Conservation (phyloP, 2,888 invertebrate species). For the Acanthosepion esculentum region DNA sequence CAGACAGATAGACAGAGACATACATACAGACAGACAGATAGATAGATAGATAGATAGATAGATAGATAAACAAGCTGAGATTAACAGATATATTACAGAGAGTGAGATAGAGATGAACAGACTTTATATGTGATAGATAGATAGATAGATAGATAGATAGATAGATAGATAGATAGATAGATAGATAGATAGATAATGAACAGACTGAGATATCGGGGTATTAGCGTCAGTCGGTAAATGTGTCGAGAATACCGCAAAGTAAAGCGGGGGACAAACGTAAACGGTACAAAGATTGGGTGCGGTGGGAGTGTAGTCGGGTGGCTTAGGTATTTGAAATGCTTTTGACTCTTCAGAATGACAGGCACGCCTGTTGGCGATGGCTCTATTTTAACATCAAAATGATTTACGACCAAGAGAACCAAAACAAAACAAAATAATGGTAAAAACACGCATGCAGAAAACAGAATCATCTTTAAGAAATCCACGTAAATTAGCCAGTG, state of each 20-base stretch:
- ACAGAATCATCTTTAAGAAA: background rate
- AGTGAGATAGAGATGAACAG: no score
- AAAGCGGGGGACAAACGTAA: background rate
- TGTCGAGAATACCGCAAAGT: background rate
- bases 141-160: background rate
- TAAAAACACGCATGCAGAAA: background rate
- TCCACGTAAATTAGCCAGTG: constrained; percentile 33
- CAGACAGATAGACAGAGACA: background rate
- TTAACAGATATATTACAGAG: background rate
- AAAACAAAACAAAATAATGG: background rate
- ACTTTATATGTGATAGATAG: background rate
- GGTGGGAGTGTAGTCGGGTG: background rate
- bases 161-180: background rate
- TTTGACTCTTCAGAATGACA: background rate
- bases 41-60: background rate
- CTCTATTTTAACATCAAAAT: constrained; percentile 33
- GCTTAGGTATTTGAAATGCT: background rate
- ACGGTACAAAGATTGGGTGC: background rate
- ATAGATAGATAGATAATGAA: background rate
- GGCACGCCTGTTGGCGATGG: background rate
- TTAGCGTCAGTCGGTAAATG: background rate
- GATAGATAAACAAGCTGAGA: background rate
- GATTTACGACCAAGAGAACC: background rate
- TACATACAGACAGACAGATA: background rate
- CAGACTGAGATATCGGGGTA: background rate